Conservation (phyloP, 2,113 vertebrate genomes). For the Oryzias celebensis region DNA sequence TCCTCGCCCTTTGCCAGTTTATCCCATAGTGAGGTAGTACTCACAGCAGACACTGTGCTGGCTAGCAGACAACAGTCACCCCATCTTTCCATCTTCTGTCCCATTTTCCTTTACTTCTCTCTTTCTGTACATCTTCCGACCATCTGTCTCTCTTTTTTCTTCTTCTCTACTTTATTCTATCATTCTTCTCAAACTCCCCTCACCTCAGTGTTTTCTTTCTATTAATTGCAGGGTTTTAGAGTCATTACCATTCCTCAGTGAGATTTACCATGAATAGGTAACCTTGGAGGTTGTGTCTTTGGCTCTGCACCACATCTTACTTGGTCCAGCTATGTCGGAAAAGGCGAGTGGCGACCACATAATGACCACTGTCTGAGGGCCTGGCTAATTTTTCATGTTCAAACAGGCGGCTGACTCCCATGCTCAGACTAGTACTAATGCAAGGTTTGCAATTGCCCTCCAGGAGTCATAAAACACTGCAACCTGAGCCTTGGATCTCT, state of each 20-base stretch:
- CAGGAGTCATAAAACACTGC: slow-evolving; percentile 65
- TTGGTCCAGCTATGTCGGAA: slow-evolving; percentile 68
- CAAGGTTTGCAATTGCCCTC: slow-evolving; percentile 59
- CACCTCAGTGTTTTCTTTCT: slow-evolving; percentile 34
- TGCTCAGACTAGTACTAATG: slow-evolving; percentile 62
- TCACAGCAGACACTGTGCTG: slow-evolving; percentile 33
- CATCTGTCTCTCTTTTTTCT: slow-evolving; percentile 3
- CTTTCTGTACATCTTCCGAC: slow-evolving; percentile 11
- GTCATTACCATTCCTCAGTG: slow-evolving; percentile 49
- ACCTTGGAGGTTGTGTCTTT: slow-evolving; percentile 67
- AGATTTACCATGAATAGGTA: slow-evolving; percentile 64
- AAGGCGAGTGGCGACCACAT: slow-evolving; percentile 71
- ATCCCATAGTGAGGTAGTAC: slow-evolving; percentile 43
- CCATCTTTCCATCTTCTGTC: slow-evolving; percentile 11
- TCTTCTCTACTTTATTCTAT: slow-evolving; percentile 16
- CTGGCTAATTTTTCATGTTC: slow-evolving; percentile 76
- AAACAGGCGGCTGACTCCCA: slow-evolving; percentile 66
- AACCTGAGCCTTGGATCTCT: slow-evolving; percentile 53
- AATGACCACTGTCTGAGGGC: slow-evolving; percentile 74
- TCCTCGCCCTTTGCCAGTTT: slow-evolving; percentile 37
- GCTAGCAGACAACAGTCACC: slow-evolving; percentile 22
- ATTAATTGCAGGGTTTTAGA: slow-evolving; percentile 69
- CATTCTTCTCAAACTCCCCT: slow-evolving; percentile 22
- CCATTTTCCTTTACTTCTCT: slow-evolving; percentile 10
- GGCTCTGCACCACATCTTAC: slow-evolving; percentile 56